Conservation (phyloP, 2,797 vertebrate species). For the Pseudochirops corinnae region DNA sequence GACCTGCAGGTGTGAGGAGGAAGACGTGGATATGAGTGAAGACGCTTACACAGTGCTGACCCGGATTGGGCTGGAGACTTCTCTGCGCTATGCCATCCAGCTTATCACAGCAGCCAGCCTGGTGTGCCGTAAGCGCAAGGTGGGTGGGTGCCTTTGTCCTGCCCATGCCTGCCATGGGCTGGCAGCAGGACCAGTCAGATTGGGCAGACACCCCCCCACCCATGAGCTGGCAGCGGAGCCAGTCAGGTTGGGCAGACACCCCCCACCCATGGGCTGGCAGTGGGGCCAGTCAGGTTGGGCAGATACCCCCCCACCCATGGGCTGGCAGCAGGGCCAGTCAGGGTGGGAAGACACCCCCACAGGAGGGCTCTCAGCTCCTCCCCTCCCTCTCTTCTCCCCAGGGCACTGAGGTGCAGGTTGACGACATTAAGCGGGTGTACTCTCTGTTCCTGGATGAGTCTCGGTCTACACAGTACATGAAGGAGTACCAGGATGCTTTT, state of each 20-base stretch:
- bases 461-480: slow-evolving; percentile 96
- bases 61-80: slow-evolving; percentile 95
- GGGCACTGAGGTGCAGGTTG: slow-evolving; percentile 96
- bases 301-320: neutral
- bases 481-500: slow-evolving; percentile 96
- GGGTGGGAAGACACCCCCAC: too few relatives aligned
- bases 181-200: too few relatives aligned
- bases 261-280: too few relatives aligned
- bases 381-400: slow-evolving; percentile 66
- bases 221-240: too few relatives aligned
- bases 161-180: too few relatives aligned
- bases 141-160: slow-evolving; percentile 82
- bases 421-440: slow-evolving; percentile 96
- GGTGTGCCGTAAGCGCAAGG: slow-evolving; percentile 95
- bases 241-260: too few relatives aligned
- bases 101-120: slow-evolving; percentile 95
- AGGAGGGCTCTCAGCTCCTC: neutral
- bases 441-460: slow-evolving; percentile 96
- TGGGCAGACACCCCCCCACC: too few relatives aligned
- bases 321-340: too few relatives aligned
- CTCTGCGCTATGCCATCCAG: slow-evolving; percentile 95
- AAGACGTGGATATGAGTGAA: slow-evolving; percentile 95
- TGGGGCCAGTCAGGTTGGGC: too few relatives aligned
- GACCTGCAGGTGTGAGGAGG: slow-evolving; percentile 93
- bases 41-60: slow-evolving; percentile 95